Percentiles rank a stretch among this genome's conserved stretches.
phyloP scores from a whole-genome alignment of 2,113 vertebrate genomes.

The Myanophis thanlyinensis region DNA sequence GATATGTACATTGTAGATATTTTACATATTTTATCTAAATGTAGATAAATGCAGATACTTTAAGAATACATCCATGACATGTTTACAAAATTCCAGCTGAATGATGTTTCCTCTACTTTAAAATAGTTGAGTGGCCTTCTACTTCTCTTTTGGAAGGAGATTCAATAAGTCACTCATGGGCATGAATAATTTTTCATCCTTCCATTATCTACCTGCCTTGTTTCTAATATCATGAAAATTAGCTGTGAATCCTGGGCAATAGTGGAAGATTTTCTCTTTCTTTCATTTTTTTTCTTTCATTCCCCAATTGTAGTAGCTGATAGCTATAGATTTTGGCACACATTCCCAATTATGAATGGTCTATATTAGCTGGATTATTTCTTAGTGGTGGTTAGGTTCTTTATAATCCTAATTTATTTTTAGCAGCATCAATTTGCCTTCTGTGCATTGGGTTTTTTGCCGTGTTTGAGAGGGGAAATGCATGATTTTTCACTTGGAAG shows the following conservation, averaged over 20 bases:
- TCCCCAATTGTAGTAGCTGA: neutral
- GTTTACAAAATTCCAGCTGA: neutral
- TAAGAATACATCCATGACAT: neutral
- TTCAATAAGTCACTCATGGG: no score
- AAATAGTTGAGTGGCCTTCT: neutral
- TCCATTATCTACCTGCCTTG: neutral
- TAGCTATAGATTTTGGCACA: neutral
- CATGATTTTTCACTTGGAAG: neutral
- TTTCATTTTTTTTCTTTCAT: neutral
- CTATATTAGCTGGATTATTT: neutral
- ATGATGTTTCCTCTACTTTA: neutral
- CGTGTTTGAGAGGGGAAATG: neutral
- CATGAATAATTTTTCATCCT: no score
- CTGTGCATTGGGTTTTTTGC: neutral
- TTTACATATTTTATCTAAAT: no score
- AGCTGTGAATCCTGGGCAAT: neutral
- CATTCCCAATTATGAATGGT: neutral
- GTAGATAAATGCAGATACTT: neutral
- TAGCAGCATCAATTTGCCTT: neutral
- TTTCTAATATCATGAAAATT: neutral
- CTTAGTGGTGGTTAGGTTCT: neutral
- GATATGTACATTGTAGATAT: neutral
- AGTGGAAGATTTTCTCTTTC: neutral
- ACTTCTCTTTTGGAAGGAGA: no score
- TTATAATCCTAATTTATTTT: neutral